Base-by-base conservation (phyloP, 1,140 invertebrate genomes). In the Hydropsyche tenuis region DNA sequence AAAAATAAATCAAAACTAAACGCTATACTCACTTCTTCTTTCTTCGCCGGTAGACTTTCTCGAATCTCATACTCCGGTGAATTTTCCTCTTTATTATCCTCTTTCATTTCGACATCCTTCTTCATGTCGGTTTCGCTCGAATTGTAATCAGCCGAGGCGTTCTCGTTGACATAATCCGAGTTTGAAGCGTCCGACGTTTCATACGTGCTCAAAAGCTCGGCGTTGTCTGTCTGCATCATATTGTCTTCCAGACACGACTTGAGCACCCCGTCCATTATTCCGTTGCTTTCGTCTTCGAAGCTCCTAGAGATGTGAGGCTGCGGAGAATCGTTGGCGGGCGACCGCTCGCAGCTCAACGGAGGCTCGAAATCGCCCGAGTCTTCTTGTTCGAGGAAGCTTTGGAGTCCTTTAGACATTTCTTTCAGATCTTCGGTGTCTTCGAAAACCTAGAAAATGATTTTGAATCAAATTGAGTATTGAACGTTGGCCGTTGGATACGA, bases 251-350 rank as follows among this genome's bases (percentile, higher is more conserved):
- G 75, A 51, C 73, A 77, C 0, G 73, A 69, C 51, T 77, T 75
- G 3, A 77, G 23, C 64, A 75, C 71, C 7, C 73, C 76, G 20
- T 77, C 76, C 73, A 77, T 75, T 27, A 73, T 75, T 11, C 76
- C 76, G 62, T 77, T 77, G 45, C 76, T 77, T 23, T 75, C 76
- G 11, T 77, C 76, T 18, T 69, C 76, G n/a, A 75, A 69, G 12
- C 60, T 37, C 25, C 70, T 37, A 16, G 69, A 65, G 18, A 77
- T 72, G 37, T 74, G 63, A 42, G 73, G 69, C 18, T 46, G 30
- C 1, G 76, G 76, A 18, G 76, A 77, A n/a, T 65, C 70, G 27
- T 63, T 74, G 46, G 23, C 14, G 30, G 70, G 53, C 23, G 73
- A 56, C 62, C 70, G 60, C 23, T 69, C 51, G 45, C 71, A 70